A percentile compares a stretch with the other conserved stretches of the same genome.
Conservation (phyloP, 37 sponge, comb jelly and placozoan genomes). For the Trichoplax adhaerens region DNA sequence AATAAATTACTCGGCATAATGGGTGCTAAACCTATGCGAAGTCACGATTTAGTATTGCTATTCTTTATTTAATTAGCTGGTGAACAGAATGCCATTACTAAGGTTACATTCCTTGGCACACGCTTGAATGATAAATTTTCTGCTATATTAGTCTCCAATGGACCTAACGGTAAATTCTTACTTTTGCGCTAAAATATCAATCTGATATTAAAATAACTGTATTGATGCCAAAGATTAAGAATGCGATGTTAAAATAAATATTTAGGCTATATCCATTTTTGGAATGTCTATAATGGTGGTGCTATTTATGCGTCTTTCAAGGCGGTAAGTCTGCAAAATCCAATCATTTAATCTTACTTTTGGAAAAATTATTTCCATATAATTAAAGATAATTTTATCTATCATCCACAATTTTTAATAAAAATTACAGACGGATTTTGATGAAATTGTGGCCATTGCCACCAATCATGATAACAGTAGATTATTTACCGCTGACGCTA, state of each 20-base stretch:
- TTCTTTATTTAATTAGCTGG: slow-evolving; percentile 21
- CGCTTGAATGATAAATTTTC: slow-evolving; percentile 21
- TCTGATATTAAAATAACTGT: not conserved
- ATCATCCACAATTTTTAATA: too few relatives aligned
- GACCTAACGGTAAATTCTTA: slow-evolving; percentile 28
- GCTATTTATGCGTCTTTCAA: slow-evolving; percentile 9
- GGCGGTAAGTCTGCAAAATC: slow-evolving; percentile 14
- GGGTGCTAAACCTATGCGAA: not conserved
- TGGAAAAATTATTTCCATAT: slow-evolving; percentile 1
- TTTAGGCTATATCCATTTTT: slow-evolving; percentile 64
- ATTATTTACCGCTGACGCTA: slow-evolving; percentile 23
- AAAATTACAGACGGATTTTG: not conserved
- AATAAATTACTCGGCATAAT: not conserved
- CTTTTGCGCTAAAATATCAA: not conserved
- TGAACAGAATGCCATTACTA: slow-evolving; percentile 28
- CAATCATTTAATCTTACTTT: not conserved
- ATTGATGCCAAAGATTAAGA: not conserved
- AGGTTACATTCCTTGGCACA: slow-evolving; percentile 36
- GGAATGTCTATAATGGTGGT: slow-evolving; percentile 59
- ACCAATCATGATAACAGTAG: slow-evolving; percentile 10
- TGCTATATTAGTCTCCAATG: slow-evolving; percentile 50
- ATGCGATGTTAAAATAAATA: not conserved
- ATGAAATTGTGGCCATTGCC: slow-evolving; percentile 17
- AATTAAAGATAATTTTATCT: not conserved
- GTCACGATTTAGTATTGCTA: not conserved